These are phyloP conservation scores for Muntiacus muntjak DNA, from an alignment of 2,113 vertebrate genomes.

Conservation along the genomic window DNA sequence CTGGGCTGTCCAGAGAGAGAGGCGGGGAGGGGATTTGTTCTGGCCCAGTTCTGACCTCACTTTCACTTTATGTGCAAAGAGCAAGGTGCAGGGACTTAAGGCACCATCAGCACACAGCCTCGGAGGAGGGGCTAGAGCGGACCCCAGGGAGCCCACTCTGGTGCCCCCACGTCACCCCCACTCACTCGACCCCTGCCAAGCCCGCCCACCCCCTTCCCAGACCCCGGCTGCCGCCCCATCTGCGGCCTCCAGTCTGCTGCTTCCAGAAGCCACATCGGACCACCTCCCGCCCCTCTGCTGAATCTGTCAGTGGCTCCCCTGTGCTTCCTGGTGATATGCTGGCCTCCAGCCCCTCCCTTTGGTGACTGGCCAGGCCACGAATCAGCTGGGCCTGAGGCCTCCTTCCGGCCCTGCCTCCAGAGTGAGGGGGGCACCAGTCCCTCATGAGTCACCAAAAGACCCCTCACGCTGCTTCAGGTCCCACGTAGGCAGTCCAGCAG, in stretches of 20 bases:
- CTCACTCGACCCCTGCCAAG: not conserved
- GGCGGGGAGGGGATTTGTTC: not conserved
- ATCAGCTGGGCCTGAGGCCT: not conserved
- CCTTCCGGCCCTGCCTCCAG: not conserved
- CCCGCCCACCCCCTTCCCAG: not conserved
- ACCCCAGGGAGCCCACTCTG: not conserved
- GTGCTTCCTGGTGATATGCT: not conserved
- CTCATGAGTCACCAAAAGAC: not conserved
- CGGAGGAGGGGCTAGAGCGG: not conserved
- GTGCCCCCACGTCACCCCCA: rapidly evolving
- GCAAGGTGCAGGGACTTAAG: not conserved
- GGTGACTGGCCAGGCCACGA: not conserved
- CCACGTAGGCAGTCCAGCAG: too few relatives aligned
- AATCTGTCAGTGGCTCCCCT: not conserved
- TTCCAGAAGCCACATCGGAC: not conserved
- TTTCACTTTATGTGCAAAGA: not conserved
- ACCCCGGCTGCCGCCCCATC: rapidly evolving
- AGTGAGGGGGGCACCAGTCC: not conserved
- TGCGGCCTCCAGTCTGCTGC: not conserved
- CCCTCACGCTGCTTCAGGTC: too few relatives aligned
- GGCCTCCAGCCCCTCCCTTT: not conserved
- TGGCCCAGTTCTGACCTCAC: not conserved
- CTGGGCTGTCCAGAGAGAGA: not conserved
- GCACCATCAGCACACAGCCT: not conserved
- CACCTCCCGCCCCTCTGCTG: not conserved